Evolutionary conservation across 2,797 vertebrate species (phyloP), one percentile per base, ranked within the genome.

Genomic region (Hemitrygon akajei): DNA sequence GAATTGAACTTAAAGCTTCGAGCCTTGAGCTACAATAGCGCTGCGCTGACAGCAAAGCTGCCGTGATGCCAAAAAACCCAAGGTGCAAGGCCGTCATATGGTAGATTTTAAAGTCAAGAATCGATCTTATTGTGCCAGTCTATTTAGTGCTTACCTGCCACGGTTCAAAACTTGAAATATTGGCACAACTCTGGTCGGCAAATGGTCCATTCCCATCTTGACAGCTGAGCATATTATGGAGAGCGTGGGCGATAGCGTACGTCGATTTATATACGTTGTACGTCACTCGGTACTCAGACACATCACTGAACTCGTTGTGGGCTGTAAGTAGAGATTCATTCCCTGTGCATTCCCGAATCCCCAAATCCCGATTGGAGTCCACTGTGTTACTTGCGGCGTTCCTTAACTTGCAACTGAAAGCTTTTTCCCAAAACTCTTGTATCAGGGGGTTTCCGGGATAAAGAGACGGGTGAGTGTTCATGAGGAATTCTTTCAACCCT

Each of bases 231-330:
- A 97, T 94, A 95, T 95, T 94, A 93, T 97, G 95, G 87, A 97
- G 93, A 22, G 97, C 96, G 93, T 97, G 94, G 91, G 96, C 97
- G 0, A 97, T 94, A 80, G 97, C 97, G 71, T 97, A 97, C 4
- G 96, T 96, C 25, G 97, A 97, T 94, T 97, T 97, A 95, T 97
- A 97, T 82, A 97, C 95, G 94, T 97, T 97, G 95, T 97, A 97
- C 66, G 97, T 79, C 66, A 97, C 94, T 94, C 97, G 97, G 86
- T 96, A 95, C 94, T 97, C 97, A 89, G 97, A 96, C 86, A 97
- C 96, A 95, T 97, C 97, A 94, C 96, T 97, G 94, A 97, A 97
- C 73, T 95, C 95, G 25, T 95, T 96, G 40, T 95, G 81, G 14
- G 94, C 95, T 93, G 96, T 94, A 94, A 94, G 79, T 71, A 97